Evolutionary conservation across 2,797 vertebrate genomes (phyloP).

Genomic region (Bovichtus variegatus): DNA sequence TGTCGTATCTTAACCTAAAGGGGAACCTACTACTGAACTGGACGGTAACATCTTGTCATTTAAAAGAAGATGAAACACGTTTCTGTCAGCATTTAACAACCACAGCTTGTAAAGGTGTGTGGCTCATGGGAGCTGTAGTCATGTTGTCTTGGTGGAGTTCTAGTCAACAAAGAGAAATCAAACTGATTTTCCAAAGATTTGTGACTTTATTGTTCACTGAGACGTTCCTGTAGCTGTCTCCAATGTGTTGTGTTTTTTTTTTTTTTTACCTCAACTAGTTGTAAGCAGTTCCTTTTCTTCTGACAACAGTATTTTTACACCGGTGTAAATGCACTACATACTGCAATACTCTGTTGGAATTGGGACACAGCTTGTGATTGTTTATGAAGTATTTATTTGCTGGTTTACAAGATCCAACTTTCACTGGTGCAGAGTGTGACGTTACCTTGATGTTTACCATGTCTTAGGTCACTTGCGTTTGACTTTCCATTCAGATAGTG

Average conservation of each 20-base stretch:
- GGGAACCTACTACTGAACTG: background rate
- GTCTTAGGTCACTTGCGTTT: constrained; percentile 3
- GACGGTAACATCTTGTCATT: background rate
- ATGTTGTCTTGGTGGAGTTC: background rate
- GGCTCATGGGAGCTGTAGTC: background rate
- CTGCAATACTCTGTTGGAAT: background rate
- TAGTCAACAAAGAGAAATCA: constrained; percentile 1
- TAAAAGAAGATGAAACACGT: background rate
- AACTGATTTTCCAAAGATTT: constrained; percentile 45
- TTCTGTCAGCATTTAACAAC: background rate
- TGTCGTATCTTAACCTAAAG: background rate
- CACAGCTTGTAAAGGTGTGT: background rate
- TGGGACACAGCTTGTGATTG: constrained; percentile 16
- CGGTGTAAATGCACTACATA: constrained; percentile 7
- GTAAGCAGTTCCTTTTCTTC: background rate
- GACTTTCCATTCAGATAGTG: constrained; percentile 32
- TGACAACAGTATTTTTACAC: background rate
- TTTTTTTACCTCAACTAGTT: background rate
- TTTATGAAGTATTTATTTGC: constrained; percentile 30
- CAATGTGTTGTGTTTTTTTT: no score
- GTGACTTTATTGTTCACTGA: constrained; percentile 23
- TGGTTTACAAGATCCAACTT: constrained; percentile 34
- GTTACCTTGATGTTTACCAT: constrained; percentile 33
- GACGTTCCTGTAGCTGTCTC: background rate
- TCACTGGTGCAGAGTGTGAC: background rate